Evolutionary conservation across 2,888 invertebrate genomes (phyloP), one percentile per base, ranked within the genome.

Genomic region (Ophion obscuratus): DNA sequence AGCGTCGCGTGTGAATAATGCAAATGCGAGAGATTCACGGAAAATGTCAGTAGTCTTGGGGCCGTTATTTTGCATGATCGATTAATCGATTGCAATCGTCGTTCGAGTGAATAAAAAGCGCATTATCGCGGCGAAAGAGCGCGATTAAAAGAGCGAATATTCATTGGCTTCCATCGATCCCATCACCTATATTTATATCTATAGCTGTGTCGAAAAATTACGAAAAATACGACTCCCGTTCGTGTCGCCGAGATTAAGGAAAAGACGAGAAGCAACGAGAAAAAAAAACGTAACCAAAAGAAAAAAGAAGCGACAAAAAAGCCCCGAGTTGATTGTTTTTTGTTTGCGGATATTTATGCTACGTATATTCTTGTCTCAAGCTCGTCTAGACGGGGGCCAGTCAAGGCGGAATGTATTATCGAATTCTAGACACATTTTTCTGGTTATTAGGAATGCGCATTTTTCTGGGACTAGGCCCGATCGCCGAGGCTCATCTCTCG

Each of bases 41-140:
- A 85, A 92, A 92, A 92, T 91, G 91, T 92, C 92, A 90, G 89
- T 90, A 88, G 88, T 89, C 85, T 17, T n/a, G 44, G 9, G 11
- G 59, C 59, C 59, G 73, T 62, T 73, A 67, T 31, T 44, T 44
- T 36, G 27, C 7, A 70, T 81, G 77, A 82, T 88, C 87, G 83
- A 85, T 88, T 85, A 85, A 87, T 88, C 86, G 87, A 87, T 87
- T 82, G 71, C 66, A 57, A 61, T 36, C 74, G 68, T 53, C 67
- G 24, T 10, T 14, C 40, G 81, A 67, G n/a, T 44, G 61, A 24
- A 68, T 59, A 73, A 78, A 64, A 61, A 76, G 59, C 10, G 40
- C 36, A 59, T 57, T 24, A 40, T 57, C 66, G 67, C 57, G n/a
- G 57, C 40, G 53, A n/a, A 77, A 57, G 17, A 47, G 17, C 57